Conservation (phyloP, 2,888 invertebrate species). For the Plagodis pulveraria region DNA sequence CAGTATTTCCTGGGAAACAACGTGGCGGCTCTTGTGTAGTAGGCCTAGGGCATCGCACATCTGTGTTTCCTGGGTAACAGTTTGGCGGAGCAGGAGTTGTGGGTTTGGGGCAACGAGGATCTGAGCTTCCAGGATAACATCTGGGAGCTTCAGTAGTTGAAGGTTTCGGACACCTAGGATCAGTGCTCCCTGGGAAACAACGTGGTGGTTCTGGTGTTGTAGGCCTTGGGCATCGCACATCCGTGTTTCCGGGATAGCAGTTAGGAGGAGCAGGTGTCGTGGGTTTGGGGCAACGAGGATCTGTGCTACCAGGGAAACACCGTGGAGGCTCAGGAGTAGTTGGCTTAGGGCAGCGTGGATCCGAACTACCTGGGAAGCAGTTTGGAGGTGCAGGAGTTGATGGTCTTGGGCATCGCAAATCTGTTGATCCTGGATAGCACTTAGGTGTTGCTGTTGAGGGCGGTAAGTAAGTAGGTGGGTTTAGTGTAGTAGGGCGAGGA, state of each 20-base stretch:
- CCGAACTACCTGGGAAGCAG: conserved; percentile 37
- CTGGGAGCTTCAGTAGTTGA: conserved; percentile 44
- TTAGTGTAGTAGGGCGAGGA: conserved; percentile 47
- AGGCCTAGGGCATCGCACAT: conserved; percentile 48
- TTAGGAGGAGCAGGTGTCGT: conserved; percentile 43
- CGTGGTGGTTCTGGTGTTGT: conserved; percentile 44
- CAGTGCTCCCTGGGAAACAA: conserved; percentile 43
- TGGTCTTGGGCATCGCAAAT: conserved; percentile 43
- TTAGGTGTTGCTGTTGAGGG: conserved; percentile 38
- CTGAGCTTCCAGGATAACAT: conserved; percentile 44
- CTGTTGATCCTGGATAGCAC: conserved; percentile 36
- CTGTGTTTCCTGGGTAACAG: conserved; percentile 57
- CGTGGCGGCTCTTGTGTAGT: conserved; percentile 38
- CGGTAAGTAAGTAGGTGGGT: conserved; percentile 46
- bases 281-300: conserved; percentile 44
- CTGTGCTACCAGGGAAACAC: conserved; percentile 38
- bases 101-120: conserved; percentile 42
- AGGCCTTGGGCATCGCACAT: conserved; percentile 47
- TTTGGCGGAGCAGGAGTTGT: conserved; percentile 38
- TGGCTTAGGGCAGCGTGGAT: conserved; percentile 51
- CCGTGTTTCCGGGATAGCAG: conserved; percentile 36
- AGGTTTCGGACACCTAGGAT: conserved; percentile 51
- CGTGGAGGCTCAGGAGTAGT: conserved; percentile 44
- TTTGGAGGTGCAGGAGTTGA: conserved; percentile 22
- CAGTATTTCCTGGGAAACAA: conserved; percentile 44